Evolutionary conservation across 2,113 vertebrate species (phyloP).

Genomic region (Chunga burmeisteri): DNA sequence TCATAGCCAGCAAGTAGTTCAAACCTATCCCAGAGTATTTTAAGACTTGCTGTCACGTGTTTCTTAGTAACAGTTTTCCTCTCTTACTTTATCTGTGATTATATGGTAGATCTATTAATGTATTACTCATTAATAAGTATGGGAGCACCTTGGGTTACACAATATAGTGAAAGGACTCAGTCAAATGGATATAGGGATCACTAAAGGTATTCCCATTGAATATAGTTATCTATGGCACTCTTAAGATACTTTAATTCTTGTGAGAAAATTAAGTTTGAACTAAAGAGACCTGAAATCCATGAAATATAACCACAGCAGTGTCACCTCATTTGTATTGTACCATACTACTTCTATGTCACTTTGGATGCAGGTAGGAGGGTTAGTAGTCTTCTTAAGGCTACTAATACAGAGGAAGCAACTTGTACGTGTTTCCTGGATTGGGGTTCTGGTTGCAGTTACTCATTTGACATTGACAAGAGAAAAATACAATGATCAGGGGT

Average conservation of each 20-base stretch:
- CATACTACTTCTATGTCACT: background rate
- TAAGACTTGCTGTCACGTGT: background rate
- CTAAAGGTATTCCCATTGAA: background rate
- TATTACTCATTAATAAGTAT: background rate
- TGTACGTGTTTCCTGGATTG: background rate
- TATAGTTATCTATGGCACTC: background rate
- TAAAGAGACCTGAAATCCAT: background rate
- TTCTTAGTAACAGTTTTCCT: background rate
- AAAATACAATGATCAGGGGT: background rate
- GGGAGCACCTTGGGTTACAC: background rate
- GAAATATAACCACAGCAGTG: background rate
- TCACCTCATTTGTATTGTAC: background rate
- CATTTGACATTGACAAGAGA: background rate
- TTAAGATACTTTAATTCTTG: background rate
- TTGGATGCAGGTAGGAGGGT: background rate
- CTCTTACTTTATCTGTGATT: slow-evolving; percentile 22
- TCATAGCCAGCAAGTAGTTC: background rate
- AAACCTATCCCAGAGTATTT: slow-evolving; percentile 3
- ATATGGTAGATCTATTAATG: background rate
- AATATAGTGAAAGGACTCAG: background rate
- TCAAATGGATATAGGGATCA: background rate
- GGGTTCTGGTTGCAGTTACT: background rate
- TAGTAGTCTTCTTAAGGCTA: background rate
- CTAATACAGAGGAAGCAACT: background rate
- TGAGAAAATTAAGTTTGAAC: background rate